phyloP scores from a whole-genome alignment of 92 coral and sea anemone genomes.

The Parazoanthus swiftii region DNA sequence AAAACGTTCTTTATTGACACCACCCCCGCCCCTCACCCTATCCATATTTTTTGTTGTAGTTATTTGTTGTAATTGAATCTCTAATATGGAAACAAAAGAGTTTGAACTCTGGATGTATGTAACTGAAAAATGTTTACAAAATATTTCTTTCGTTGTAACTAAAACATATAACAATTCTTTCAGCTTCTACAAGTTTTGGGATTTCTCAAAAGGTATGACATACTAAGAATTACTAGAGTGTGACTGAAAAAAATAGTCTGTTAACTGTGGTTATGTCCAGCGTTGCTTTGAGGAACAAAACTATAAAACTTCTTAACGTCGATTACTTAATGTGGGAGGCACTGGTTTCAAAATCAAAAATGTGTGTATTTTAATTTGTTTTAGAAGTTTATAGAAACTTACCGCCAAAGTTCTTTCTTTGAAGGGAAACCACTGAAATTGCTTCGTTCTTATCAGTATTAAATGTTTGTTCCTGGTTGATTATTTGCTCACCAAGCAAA shows the following conservation, averaged over 20 bases:
- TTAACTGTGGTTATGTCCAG: background rate
- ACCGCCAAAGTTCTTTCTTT: background rate
- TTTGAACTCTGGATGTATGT: background rate
- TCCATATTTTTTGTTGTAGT: too few relatives aligned
- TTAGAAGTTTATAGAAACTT: background rate
- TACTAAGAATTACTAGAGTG: background rate
- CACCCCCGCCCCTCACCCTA: too few relatives aligned
- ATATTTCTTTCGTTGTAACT: background rate
- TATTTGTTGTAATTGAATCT: too few relatives aligned
- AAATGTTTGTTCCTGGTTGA: background rate
- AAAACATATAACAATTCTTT: background rate
- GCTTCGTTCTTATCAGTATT: background rate
- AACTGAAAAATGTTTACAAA: background rate
- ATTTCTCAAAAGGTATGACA: constrained; percentile 64
- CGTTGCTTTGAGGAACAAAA: background rate
- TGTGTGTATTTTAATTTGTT: background rate
- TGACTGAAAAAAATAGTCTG: background rate
- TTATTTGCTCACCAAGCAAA: too few relatives aligned
- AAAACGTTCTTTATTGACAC: too few relatives aligned
- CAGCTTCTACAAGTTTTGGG: constrained; percentile 75
- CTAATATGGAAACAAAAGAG: background rate
- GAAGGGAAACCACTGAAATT: background rate
- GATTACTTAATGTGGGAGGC: too few relatives aligned
- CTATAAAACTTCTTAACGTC: too few relatives aligned
- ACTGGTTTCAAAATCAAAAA: background rate